Evolutionary conservation across 2,888 invertebrate species (phyloP).

Genomic region (Idaea dimidiata): DNA sequence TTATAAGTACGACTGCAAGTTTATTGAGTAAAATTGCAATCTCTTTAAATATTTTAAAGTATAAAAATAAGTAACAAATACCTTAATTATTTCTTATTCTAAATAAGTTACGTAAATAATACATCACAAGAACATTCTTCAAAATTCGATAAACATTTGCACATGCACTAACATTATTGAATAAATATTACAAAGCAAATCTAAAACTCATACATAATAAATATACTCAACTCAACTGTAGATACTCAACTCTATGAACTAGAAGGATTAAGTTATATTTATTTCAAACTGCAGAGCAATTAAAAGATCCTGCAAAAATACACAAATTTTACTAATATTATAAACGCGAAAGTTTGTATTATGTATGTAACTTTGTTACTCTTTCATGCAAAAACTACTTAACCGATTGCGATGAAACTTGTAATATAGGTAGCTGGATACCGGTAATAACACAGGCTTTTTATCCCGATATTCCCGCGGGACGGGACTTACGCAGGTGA

Average conservation of each 20-base stretch:
- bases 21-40: too few species aligned
- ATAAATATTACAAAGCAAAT: not conserved
- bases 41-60: too few species aligned
- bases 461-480: too few species aligned
- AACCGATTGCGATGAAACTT: constrained; percentile 9
- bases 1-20: too few species aligned
- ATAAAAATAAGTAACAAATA: too few species aligned
- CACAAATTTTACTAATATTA: not conserved
- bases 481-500: constrained; percentile 1
- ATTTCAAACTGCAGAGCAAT: constrained; percentile 16
- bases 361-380: too few species aligned
- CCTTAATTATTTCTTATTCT: too few species aligned
- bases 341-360: too few species aligned
- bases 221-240: not conserved
- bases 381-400: constrained; percentile 10
- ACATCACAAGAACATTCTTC: constrained; percentile 3
- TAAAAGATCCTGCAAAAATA: constrained; percentile 15
- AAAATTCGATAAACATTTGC: not conserved
- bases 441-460: too few species aligned
- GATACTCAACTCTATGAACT: not conserved
- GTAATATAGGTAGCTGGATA: constrained; percentile 5
- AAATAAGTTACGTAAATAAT: too few species aligned
- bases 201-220: not conserved
- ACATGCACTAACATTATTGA: constrained; percentile 4
- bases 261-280: not conserved